Evolutionary conservation across 2,113 vertebrate species (phyloP), one percentile per base, ranked within the genome.

Genomic region (Platanista minor): DNA sequence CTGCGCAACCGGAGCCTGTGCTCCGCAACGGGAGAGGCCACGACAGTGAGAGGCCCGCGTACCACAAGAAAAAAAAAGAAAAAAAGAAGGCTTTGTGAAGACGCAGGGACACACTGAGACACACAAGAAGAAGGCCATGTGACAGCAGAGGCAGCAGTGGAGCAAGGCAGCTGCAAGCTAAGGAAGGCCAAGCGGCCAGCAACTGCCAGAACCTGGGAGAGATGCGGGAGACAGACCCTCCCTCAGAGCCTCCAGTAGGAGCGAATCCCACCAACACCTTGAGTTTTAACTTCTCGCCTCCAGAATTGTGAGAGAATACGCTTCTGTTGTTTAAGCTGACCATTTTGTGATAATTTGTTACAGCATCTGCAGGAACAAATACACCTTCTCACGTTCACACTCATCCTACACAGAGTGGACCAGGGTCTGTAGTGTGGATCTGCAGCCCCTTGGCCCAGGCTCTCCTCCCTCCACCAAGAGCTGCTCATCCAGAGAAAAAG

Each of bases 401-500:
- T 17, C 57, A 3, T 3, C 10, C 15, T 17, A 21, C 14, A 5
- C 46, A n/a, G 43, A 21, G 36, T 1, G 0, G 27, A 29, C 59
- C 0, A 1, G 77, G 33, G 59, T 5, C 36, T 8, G 2, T 0
- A 1, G 57, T 5, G 7, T 21, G 4, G 18, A 20, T 21, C 66
- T 52, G 54, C 43, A 41, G 88, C 25, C 3, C 3, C 10, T 10
- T 0, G 3, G 43, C 46, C 75, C 1, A 0, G 17, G 25, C 61
- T 11, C 39, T 36, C n/a, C 17, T 57, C 36, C 33, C 36, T 14
- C 15, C 10, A 31, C 13, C 27, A 21, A 0, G 1, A 0, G 0
- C 54, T 15, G 20, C 54, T 86, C 64, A 25, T 33, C 72, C 61
- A 8, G 27, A 72, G 31, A 64, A 49, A 62, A 39, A 72, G 18